Conservation (phyloP, 2,797 vertebrate species). For the Petrocephalus sullivani region DNA sequence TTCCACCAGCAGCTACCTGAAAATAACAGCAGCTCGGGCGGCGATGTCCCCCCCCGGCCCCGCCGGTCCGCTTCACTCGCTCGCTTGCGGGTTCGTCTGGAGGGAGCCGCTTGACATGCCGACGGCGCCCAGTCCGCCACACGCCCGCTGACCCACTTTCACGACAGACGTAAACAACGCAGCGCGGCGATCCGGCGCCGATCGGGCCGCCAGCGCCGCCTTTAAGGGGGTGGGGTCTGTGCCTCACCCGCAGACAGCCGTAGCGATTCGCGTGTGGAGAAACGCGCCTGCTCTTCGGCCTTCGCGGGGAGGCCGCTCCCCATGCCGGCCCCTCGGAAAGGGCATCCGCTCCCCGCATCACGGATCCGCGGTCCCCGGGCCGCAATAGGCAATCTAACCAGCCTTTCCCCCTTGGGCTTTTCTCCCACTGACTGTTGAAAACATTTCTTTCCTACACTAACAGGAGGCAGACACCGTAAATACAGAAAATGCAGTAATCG, state of each 20-base stretch:
- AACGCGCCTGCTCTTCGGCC: background rate
- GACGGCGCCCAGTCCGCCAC: constrained; percentile 35
- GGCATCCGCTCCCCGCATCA: background rate
- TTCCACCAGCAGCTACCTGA: background rate
- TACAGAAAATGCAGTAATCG: background rate
- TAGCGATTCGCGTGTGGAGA: background rate
- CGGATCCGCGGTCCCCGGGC: background rate
- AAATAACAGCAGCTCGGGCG: constrained; percentile 4
- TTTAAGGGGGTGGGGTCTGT: background rate
- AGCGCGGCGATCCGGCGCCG: constrained; percentile 41
- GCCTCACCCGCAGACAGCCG: background rate
- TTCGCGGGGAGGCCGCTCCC: background rate
- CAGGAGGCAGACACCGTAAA: background rate
- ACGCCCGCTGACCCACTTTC: constrained; percentile 53
- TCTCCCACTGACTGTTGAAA: background rate
- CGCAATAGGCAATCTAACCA: background rate
- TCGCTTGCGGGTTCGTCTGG: constrained; percentile 41
- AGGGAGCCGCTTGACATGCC: constrained; percentile 44
- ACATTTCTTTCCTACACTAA: background rate
- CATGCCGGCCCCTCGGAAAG: background rate
- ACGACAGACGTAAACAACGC: constrained; percentile 54
- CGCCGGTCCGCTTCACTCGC: background rate
- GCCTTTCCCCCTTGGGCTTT: too few species aligned
- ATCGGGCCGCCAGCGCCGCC: background rate
- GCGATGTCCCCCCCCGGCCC: background rate